These are phyloP conservation scores for Polyergus mexicanus DNA, from an alignment of 1,140 invertebrate species.

Conservation along the genomic window DNA sequence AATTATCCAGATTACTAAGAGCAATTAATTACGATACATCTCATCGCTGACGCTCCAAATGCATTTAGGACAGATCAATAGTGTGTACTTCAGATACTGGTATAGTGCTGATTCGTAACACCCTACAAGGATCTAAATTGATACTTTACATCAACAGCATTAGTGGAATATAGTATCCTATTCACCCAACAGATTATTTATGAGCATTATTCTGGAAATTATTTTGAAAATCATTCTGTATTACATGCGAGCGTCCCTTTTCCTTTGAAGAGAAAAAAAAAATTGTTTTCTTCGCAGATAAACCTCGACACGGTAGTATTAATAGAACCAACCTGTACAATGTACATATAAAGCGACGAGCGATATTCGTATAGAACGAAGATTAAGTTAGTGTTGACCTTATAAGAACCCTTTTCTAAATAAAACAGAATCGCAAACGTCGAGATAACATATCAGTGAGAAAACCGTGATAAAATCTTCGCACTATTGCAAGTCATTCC, in stretches of 20 bases:
- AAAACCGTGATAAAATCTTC: not conserved
- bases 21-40: conserved; percentile 65
- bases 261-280: not conserved
- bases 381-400: not conserved
- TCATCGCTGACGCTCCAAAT: conserved; percentile 37
- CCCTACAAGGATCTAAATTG: not conserved
- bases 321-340: not conserved
- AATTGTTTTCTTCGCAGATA: not conserved
- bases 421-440: not conserved
- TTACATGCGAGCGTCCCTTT: not conserved
- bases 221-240: not conserved
- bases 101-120: not conserved
- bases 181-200: conserved; percentile 10
- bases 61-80: conserved; percentile 64
- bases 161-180: not conserved
- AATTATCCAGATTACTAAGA: conserved; percentile 65
- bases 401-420: not conserved
- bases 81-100: not conserved
- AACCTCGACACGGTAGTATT: conserved; percentile 1
- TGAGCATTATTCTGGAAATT: not conserved
- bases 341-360: not conserved
- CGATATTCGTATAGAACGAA: not conserved
- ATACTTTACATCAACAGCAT: conserved; percentile 32
- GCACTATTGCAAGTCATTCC: not conserved
- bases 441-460: conserved; percentile 27